These are phyloP conservation scores for Stegodyphus dumicola DNA, from an alignment of 1,140 invertebrate species.

Conservation along the genomic window DNA sequence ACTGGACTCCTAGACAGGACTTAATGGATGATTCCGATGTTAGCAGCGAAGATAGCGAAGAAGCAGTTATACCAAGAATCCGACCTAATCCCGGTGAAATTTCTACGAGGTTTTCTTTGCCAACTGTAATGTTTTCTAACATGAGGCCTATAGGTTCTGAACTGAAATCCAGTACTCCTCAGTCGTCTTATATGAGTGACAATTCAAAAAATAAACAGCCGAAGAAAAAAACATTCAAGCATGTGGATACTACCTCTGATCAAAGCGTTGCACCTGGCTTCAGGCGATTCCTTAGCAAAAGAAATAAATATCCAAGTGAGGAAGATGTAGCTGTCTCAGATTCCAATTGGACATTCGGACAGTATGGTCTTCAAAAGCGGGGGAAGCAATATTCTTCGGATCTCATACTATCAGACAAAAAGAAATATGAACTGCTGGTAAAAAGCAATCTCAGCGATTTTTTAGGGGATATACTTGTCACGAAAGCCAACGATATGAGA, in stretches of 20 bases:
- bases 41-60: conserved; percentile 42
- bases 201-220: neutral
- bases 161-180: conserved; percentile 11
- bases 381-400: conserved; percentile 52
- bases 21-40: conserved; percentile 51
- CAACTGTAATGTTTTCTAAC: conserved; percentile 51
- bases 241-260: neutral
- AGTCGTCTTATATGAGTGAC: neutral
- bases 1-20: conserved; percentile 57
- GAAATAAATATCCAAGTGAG: conserved; percentile 43
- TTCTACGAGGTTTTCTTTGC: conserved; percentile 31
- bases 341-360: conserved; percentile 56
- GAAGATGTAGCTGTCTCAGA: conserved; percentile 41
- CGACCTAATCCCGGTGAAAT: neutral
- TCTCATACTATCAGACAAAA: conserved; percentile 37
- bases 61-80: conserved; percentile 20
- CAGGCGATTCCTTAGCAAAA: conserved; percentile 29
- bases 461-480: conserved; percentile 33
- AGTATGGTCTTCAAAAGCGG: conserved; percentile 33
- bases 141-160: conserved; percentile 47
- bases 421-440: conserved; percentile 36
- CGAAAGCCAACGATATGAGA: conserved; percentile 31
- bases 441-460: conserved; percentile 36
- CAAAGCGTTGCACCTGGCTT: neutral
- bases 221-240: conserved; percentile 16